Evolutionary conservation across 2,113 vertebrate species (phyloP), one percentile per base, ranked within the genome.

Genomic region (Nyctereutes procyonoides): DNA sequence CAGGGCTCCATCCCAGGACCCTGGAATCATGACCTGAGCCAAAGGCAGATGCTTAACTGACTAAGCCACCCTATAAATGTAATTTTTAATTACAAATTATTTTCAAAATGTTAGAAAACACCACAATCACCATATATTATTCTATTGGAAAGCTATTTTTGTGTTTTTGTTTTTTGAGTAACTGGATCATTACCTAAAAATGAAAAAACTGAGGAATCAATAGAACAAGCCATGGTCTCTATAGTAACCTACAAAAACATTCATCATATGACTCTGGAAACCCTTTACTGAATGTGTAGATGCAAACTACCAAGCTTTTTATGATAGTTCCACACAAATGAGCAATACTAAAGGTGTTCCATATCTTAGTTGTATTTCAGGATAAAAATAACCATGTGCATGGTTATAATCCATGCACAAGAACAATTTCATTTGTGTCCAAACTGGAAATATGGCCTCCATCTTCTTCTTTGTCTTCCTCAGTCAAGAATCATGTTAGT

Each of bases 71-170:
- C 32, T 95, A 48, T 96, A 73, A 90, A 85, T 77, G 79, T 88
- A 71, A 86, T 92, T 95, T 77, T 60, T 95, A 88, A 86, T 92
- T 94, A 58, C 4, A 88, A 84, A 92, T 82, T 63, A 53, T 80
- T 92, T 97, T 94, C 58, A 69, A 91, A 88, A 88, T 58, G 35
- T 28, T 94, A 22, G 67, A 84, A 94, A 83, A 84, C 69, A 93
- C 56, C 87, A 38, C 88, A 85, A 60, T 89, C 67, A 65, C 4
- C 19, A 63, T 13, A 73, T 28, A 35, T 35, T 10, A 88, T 51
- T 84, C 63, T 58, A 85, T 6, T 93, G n/a, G 67, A 89, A 87
- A 90, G 83, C 5, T 48, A 63, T 80, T 69, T 30, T 38, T 82
- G 26, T 51, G 15, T 76, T 30, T 48, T n/a, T 35, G 65, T 67